Evolutionary conservation across 2,888 invertebrate species (phyloP), one percentile per base, ranked within the genome.

Genomic region (Lypha dubia): DNA sequence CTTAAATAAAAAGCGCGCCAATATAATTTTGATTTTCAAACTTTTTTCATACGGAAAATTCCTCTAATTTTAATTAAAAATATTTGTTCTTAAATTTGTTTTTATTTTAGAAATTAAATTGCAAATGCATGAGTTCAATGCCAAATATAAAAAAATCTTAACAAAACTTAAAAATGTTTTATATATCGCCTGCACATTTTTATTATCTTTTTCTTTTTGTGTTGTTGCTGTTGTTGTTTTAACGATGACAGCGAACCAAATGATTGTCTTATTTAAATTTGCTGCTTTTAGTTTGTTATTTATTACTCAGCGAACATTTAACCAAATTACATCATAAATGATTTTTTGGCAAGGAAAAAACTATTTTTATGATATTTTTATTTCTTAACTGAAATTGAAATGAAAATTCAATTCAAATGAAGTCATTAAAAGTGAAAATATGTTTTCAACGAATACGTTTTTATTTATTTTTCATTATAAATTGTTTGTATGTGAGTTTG

Each of bases 251-350:
- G 75, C 83, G 83, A 75, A 82, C 79, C 79, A 81, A 84, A 76
- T 73, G 76, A 76, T 67, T 84, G 49, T 60, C 17, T 67, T 62
- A 44, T 35, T 22, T 41, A 58, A 22, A 11, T 60, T 60, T 62
- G 41, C n/a, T 15, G 7, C 41, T 75, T 75, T 22, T 32, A 32
- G 9, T 53, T 53, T 53, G 3, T 15, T 51, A 44, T 53, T 68
- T 68, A 58, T 15, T 28, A 65, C 56, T 68, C n/a, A 20, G 17
- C 13, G 28, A 73, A 58, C 46, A 46, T 73, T 75, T 70, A 41
- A 56, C 46, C 28, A 73, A 73, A 81, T 84, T 81, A 84, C 81
- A 80, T 84, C 81, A 84, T 58, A 81, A 51, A 38, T 63, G 17
- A n/a, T 7, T 67, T 67, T 71, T 82, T 83, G 65, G 76, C 82